Base-by-base conservation (phyloP, 2,888 invertebrate genomes). In the Tenthredo amoena region DNA sequence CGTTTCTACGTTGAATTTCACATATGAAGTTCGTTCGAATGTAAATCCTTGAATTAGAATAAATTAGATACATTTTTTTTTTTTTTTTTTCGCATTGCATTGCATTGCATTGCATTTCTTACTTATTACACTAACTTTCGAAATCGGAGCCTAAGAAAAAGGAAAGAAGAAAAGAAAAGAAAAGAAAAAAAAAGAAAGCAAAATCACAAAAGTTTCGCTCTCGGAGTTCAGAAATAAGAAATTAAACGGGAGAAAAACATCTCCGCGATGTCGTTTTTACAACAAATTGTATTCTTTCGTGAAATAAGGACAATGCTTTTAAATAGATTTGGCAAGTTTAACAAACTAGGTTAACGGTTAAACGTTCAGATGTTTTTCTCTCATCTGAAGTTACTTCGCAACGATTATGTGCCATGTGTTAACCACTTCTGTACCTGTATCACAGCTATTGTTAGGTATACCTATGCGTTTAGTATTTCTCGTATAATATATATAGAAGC, bases 321-420 rank as follows among this genome's bases (percentile, higher is more conserved):
- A 62, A 62, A 62, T 62, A 62, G 62, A 62, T 62, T 62, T 62
- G 62, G 62, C 62, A 62, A 62, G 62, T 62, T 26, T 62, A 12
- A 62, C 26, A 21, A 21, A 62, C 55, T 12, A 62, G 26, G 62
- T 26, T 9, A 62, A 26, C 21, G 10, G 62, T 26, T 21, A 62
- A 62, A 62, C 62, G 26, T 62, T 55, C 7, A 7, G 26, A 26
- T 62, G 26, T 62, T 62, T 62, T 62, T 62, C 62, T 62, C 0
- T 21, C 62, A 62, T 9, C 26, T 62, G 10, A 6, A 26, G 9
- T 62, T 9, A 26, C 7, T 58, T 6, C n/a, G 21, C 26, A 62
- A 62, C 21, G 21, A 62, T 2, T 10, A 62, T 62, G 2, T 26
- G 18, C 3, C 5, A 18, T 15, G 5, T 55, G 10, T 3, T 62